phyloP scores from a whole-genome alignment of 2,113 vertebrate species.

The Oenanthe melanoleuca region DNA sequence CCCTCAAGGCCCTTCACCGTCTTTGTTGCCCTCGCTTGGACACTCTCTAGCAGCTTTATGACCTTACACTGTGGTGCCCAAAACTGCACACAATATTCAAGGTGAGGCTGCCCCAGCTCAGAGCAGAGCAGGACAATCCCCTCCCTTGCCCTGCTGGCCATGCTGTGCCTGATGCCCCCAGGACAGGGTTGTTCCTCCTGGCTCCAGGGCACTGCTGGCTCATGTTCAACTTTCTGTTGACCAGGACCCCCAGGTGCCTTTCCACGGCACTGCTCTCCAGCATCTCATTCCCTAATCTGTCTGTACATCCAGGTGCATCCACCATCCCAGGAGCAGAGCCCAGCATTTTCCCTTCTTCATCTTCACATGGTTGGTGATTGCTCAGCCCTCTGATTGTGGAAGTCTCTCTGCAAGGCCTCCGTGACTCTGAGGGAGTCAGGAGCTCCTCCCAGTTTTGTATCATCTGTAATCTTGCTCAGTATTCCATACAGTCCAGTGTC shows the following conservation, averaged over 20 bases:
- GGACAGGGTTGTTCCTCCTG: background rate
- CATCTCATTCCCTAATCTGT: background rate
- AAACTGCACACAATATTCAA: rapidly evolving
- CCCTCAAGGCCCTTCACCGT: background rate
- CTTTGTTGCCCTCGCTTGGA: background rate
- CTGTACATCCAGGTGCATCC: too few species aligned
- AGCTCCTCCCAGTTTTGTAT: background rate
- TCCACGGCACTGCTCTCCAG: background rate
- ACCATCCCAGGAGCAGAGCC: too few species aligned
- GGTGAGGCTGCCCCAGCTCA: rapidly evolving
- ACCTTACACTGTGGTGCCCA: too few species aligned
- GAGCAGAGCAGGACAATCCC: background rate
- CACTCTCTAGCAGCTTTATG: background rate
- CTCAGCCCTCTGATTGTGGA: background rate
- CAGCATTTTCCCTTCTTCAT: background rate
- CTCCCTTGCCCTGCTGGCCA: background rate
- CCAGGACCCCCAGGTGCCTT: background rate
- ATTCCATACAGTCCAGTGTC: background rate
- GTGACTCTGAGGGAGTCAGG: background rate
- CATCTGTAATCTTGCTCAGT: background rate
- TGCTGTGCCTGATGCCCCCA: background rate
- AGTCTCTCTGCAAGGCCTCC: background rate
- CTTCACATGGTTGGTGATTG: background rate
- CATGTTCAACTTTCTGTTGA: rapidly evolving
- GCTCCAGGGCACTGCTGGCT: background rate